Percentiles rank a stretch among this genome's conserved stretches.
phyloP scores from a whole-genome alignment of 2,113 vertebrate species.

The Pipra filicauda region DNA sequence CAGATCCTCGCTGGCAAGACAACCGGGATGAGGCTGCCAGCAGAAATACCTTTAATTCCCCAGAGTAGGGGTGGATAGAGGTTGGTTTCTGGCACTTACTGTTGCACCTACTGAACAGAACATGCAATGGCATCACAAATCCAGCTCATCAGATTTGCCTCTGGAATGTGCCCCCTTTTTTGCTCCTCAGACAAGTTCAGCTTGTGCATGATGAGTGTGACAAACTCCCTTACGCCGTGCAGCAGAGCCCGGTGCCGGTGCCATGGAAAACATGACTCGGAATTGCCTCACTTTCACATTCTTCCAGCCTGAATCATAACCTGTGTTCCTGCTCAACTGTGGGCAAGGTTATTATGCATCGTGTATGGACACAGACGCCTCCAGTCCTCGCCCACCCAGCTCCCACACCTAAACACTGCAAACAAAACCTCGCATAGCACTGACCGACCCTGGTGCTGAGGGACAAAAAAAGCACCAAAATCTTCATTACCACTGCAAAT shows the following conservation, averaged over 20 bases:
- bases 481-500: background rate
- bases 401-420: fast-evolving
- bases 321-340: background rate
- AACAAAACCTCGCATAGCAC: background rate
- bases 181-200: background rate
- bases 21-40: background rate
- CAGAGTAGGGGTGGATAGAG: background rate
- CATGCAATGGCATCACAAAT: background rate
- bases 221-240: fast-evolving
- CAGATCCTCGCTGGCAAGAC: background rate
- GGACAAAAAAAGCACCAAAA: background rate
- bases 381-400: background rate
- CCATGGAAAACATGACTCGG: background rate
- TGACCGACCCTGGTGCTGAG: fast-evolving
- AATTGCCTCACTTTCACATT: background rate
- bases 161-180: background rate
- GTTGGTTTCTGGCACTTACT: background rate
- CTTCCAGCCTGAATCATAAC: background rate
- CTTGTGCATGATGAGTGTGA: fast-evolving
- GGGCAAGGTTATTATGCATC: background rate
- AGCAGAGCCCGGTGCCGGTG: fast-evolving
- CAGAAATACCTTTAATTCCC: background rate
- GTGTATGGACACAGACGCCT: fast-evolving
- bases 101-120: background rate
- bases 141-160: background rate